Evolutionary conservation across 2,113 vertebrate genomes (phyloP), one percentile per base, ranked within the genome.

Genomic region (Hemichromis elongatus): DNA sequence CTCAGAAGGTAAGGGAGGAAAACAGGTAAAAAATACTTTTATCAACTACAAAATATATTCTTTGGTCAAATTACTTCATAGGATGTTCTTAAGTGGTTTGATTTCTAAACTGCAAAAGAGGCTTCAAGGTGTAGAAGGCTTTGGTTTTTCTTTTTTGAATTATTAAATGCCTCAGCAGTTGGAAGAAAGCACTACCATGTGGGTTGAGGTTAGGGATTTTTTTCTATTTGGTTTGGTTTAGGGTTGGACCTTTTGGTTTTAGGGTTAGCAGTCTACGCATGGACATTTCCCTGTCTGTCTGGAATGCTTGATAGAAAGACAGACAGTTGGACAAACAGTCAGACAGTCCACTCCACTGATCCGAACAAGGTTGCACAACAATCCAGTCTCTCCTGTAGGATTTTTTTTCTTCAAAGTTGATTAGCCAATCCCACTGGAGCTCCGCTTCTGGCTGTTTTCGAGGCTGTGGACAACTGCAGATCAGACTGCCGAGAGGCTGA

Each of bases 161-260:
- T 24, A 80, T 88, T 91, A 75, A 84, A 88, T 52, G 86, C 85
- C 90, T 95, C 91, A 97, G 97, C 97, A 97, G 97, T 97, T 96
- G 97, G 97, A 98, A 97, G 98, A 98, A 98, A 97, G 98, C 97
- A 98, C 97, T 97, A 96, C 88, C 52, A 94, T 94, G 95, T 96
- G 96, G 96, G 96, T 93, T 95, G 92, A 93, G 96, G 94, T 96
- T 92, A 94, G 94, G 94, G 94, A 86, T 30, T 56, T 55, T 47
- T 85, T 59, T 79, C 66, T 78, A 54, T 81, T 77, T 79, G 90
- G 77, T 86, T 79, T 87, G 50, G 85, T 85, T 70, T 42, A 54
- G 79, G 57, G 63, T 42, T 81, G 35, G 33, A 73, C 18, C 18
- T 75, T 86, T 85, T 55, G 84, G 84, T 81, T 92, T 85, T 66